Evolutionary conservation across 2,888 invertebrate species (phyloP).

Genomic region (Amphipyra berbera): DNA sequence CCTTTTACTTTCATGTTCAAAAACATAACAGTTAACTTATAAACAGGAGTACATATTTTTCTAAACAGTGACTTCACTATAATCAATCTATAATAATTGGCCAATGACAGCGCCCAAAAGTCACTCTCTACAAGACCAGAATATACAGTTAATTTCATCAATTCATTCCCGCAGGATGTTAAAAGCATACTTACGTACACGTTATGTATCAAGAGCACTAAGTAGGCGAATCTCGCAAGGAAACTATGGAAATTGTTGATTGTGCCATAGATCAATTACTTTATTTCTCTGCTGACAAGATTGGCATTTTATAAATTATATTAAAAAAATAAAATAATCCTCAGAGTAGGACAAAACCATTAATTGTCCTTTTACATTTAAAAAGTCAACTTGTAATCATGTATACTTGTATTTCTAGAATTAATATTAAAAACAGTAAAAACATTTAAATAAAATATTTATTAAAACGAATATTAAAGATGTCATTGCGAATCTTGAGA

Average conservation of each 20-base stretch:
- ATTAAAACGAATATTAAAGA: constrained; percentile 48
- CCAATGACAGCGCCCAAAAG: constrained; percentile 50
- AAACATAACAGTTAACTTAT: constrained; percentile 42
- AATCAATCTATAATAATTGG: constrained; percentile 36
- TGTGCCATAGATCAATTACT: constrained; percentile 17
- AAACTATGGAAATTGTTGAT: constrained; percentile 21
- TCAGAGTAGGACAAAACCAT: constrained; percentile 20
- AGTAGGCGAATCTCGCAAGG: constrained; percentile 19
- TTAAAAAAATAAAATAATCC: constrained; percentile 43
- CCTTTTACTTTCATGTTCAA: constrained; percentile 41
- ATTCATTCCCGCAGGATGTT: constrained; percentile 25
- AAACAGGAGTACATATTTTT: constrained; percentile 40
- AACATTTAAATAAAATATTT: constrained; percentile 54
- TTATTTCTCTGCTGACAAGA: constrained; percentile 49
- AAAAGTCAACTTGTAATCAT: constrained; percentile 40
- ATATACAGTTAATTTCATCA: constrained; percentile 41
- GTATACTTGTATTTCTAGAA: constrained; percentile 48
- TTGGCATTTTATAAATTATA: constrained; percentile 41
- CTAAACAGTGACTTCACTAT: constrained; percentile 51
- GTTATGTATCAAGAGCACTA: constrained; percentile 32
- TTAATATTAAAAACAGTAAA: constrained; percentile 53
- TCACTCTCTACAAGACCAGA: constrained; percentile 33
- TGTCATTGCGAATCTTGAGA: constrained; percentile 51
- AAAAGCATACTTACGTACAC: constrained; percentile 13
- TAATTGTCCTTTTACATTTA: constrained; percentile 29